These are phyloP conservation scores for Globia sparganii DNA, from an alignment of 2,888 invertebrate genomes.

Conservation along the genomic window DNA sequence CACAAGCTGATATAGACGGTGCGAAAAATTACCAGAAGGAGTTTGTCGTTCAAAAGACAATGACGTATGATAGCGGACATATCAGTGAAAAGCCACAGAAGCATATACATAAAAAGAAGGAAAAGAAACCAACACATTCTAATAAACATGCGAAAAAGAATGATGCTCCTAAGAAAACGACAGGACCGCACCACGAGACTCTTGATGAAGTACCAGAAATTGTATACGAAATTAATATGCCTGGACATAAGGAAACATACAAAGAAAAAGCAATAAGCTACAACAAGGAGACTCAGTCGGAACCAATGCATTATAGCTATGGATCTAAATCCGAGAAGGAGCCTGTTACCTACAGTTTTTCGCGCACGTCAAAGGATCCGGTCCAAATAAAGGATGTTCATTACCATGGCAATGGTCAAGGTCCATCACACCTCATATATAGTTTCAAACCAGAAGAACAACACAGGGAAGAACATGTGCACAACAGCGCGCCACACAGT, in stretches of 20 bases:
- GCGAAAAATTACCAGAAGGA: slow-evolving; percentile 79
- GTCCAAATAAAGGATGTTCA: slow-evolving; percentile 74
- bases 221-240: slow-evolving; percentile 83
- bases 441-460: slow-evolving; percentile 75
- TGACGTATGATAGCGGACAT: slow-evolving; percentile 76
- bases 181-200: slow-evolving; percentile 71
- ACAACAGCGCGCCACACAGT: slow-evolving; percentile 61
- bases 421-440: slow-evolving; percentile 79
- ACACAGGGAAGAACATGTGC: slow-evolving; percentile 56
- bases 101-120: slow-evolving; percentile 73
- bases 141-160: slow-evolving; percentile 73
- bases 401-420: slow-evolving; percentile 75
- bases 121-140: slow-evolving; percentile 72
- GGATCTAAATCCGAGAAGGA: slow-evolving; percentile 77
- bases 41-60: slow-evolving; percentile 77
- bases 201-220: slow-evolving; percentile 80
- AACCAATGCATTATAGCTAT: slow-evolving; percentile 81
- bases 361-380: slow-evolving; percentile 76
- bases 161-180: slow-evolving; percentile 72
- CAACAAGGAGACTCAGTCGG: slow-evolving; percentile 81
- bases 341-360: slow-evolving; percentile 81
- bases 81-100: slow-evolving; percentile 75
- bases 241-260: slow-evolving; percentile 83
- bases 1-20: slow-evolving; percentile 71
- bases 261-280: slow-evolving; percentile 84